Evolutionary conservation across 2,797 vertebrate genomes (phyloP).

Genomic region (Hylomyscus alleni): DNA sequence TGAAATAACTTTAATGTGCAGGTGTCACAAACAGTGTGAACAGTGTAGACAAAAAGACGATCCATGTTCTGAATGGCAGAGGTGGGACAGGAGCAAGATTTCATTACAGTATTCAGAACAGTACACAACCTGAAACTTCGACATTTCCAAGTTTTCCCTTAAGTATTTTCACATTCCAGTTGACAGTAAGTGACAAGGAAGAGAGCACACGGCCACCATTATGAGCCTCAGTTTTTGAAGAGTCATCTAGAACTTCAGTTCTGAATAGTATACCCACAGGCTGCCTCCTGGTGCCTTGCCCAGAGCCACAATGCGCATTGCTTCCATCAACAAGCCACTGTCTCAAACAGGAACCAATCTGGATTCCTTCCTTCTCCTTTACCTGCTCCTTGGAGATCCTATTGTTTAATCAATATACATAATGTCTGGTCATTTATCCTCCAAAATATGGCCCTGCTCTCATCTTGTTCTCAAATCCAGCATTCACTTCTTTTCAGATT

Average conservation of each 20-base stretch:
- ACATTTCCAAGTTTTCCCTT: background rate
- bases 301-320: background rate
- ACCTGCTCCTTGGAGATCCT: background rate
- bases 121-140: background rate
- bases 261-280: background rate
- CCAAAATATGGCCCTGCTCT: background rate
- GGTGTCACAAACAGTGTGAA: background rate
- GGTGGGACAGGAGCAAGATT: background rate
- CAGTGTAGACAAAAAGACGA: background rate
- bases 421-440: background rate
- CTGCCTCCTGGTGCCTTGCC: background rate
- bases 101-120: background rate
- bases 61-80: background rate
- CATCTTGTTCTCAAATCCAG: background rate
- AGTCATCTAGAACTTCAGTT: slow-evolving; percentile 24
- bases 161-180: background rate
- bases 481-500: background rate
- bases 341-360: background rate
- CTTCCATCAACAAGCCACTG: background rate
- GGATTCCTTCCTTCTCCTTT: background rate
- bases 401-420: background rate
- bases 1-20: background rate
- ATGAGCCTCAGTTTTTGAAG: background rate
- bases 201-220: background rate
- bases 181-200: background rate